Conservation (phyloP, 1,140 invertebrate species). For the Andrena cerasifolii region DNA sequence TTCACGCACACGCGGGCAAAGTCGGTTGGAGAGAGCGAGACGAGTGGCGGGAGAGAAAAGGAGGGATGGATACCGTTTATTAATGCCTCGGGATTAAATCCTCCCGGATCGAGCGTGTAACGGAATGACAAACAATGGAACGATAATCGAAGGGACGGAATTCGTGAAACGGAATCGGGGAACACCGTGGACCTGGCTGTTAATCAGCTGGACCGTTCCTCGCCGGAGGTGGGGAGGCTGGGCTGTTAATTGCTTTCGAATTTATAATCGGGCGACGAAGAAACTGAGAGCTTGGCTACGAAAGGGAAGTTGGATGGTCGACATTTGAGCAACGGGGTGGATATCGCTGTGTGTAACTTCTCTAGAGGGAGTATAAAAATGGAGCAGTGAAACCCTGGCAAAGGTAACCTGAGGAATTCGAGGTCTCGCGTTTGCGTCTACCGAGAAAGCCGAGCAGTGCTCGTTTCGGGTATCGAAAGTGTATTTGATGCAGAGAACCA, state of each 20-base stretch:
- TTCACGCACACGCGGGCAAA: slow-evolving; percentile 32
- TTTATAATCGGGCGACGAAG: background rate
- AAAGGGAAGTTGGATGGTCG: no score
- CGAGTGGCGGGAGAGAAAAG: background rate
- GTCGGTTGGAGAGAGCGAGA: background rate
- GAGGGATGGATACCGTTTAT: slow-evolving; percentile 36
- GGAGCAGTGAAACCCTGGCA: no score
- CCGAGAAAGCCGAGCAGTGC: no score
- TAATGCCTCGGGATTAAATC: slow-evolving; percentile 50
- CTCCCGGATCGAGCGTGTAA: slow-evolving; percentile 55
- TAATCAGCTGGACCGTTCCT: slow-evolving; percentile 4
- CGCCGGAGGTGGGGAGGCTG: background rate
- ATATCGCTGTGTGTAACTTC: no score
- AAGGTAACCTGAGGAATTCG: no score
- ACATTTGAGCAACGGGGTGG: no score
- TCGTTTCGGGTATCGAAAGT: no score
- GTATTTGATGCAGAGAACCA: background rate
- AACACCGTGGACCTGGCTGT: slow-evolving; percentile 1
- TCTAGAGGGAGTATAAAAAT: no score
- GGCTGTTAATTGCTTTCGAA: background rate
- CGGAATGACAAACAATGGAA: slow-evolving; percentile 43
- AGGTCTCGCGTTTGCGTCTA: no score
- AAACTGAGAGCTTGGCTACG: background rate
- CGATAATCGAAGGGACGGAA: slow-evolving; percentile 56
- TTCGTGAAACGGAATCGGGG: slow-evolving; percentile 40